These are phyloP conservation scores for Montipora capricornis DNA, from an alignment of 64 coral and sea anemone species.

Conservation along the genomic window DNA sequence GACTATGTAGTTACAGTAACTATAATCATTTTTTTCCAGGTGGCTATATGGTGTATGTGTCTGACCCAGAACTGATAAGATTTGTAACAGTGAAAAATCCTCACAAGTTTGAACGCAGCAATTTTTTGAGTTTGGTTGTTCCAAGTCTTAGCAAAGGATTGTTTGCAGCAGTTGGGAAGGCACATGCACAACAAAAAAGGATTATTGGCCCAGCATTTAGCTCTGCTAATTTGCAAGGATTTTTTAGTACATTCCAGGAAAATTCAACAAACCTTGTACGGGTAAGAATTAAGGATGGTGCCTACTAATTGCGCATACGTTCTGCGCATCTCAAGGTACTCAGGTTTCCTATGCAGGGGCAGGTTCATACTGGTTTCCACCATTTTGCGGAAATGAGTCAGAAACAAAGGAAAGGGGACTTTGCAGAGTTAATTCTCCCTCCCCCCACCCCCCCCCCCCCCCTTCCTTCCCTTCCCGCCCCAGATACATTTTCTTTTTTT, in stretches of 20 bases:
- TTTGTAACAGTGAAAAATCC: slow-evolving; percentile 20
- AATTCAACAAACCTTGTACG: slow-evolving; percentile 13
- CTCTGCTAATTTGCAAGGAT: neutral
- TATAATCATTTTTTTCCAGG: neutral
- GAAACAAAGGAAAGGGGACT: too few species aligned
- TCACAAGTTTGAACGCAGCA: slow-evolving; percentile 16
- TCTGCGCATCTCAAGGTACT: too few species aligned
- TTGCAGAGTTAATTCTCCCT: too few species aligned
- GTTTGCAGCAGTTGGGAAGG: slow-evolving; percentile 40
- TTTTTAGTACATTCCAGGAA: neutral
- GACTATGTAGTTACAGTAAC: too few species aligned
- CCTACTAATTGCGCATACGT: too few species aligned
- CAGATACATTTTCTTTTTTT: too few species aligned
- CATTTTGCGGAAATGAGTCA: too few species aligned
- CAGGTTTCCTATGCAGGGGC: too few species aligned
- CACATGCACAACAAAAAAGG: slow-evolving; percentile 32
- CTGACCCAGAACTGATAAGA: slow-evolving; percentile 25
- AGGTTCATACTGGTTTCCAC: too few species aligned
- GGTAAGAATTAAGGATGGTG: neutral
- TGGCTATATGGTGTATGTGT: neutral
- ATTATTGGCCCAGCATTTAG: slow-evolving; percentile 52
- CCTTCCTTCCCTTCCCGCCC: too few species aligned
- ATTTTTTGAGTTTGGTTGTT: neutral
- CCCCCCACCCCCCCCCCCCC: too few species aligned
- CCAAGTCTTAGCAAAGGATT: slow-evolving; percentile 33